Percentiles rank a stretch among this genome's conserved stretches.
Evolutionary conservation across 2,113 vertebrate species (phyloP).

Genomic region (Athene noctua): DNA sequence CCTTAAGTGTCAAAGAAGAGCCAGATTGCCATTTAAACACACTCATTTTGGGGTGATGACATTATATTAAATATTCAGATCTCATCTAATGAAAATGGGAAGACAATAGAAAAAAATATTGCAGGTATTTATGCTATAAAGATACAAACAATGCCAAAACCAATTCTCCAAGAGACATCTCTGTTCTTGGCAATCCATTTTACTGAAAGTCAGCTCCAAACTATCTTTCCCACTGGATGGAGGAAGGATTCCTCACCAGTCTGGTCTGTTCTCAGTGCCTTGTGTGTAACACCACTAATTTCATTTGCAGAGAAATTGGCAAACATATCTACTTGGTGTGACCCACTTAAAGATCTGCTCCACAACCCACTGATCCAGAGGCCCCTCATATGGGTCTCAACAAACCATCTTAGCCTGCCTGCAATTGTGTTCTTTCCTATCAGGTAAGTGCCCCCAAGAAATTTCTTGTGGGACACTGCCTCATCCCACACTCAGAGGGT

Average conservation of each 20-base stretch:
- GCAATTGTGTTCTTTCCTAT: conserved; percentile 53
- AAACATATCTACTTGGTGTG: conserved; percentile 57
- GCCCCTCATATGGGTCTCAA: conserved; percentile 56
- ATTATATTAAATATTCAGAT: not conserved
- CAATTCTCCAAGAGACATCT: not conserved
- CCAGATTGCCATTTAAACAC: not conserved
- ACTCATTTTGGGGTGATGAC: not conserved
- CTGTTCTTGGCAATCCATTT: not conserved
- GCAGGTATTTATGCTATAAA: not conserved
- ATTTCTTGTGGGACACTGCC: conserved; percentile 68
- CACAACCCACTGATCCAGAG: conserved; percentile 52
- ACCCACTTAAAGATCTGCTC: conserved; percentile 64
- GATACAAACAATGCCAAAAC: not conserved
- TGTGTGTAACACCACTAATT: conserved; percentile 58
- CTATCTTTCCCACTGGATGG: not conserved
- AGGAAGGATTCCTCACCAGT: conserved; percentile 24
- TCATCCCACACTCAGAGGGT: conserved; percentile 34
- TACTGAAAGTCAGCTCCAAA: not conserved
- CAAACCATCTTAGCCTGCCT: conserved; percentile 61
- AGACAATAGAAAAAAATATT: not conserved
- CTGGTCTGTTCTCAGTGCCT: conserved; percentile 31
- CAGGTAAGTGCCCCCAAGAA: conserved; percentile 68
- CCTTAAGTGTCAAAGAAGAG: not conserved
- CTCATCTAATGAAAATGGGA: not conserved
- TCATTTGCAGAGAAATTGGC: conserved; percentile 67